These are phyloP conservation scores for Andrena minutula DNA, from an alignment of 2,888 invertebrate genomes.

Conservation along the genomic window DNA sequence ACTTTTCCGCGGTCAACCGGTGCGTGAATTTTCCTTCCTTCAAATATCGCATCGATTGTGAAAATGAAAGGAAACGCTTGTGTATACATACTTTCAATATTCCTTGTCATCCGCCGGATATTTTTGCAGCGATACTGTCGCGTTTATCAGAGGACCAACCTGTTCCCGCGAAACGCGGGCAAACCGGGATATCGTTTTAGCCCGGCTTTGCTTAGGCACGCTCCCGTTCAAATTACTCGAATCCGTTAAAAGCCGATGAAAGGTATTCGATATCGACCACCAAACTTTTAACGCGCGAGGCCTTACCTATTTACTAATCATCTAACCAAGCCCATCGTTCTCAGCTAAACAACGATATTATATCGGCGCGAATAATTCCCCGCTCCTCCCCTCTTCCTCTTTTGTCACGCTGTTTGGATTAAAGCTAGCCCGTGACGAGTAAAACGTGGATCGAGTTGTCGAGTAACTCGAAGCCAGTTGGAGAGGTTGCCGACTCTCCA, in stretches of 20 bases:
- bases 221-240: conserved; percentile 9
- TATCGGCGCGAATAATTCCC: conserved; percentile 7
- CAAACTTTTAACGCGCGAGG: neutral
- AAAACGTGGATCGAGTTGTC: conserved; percentile 63
- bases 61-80: conserved; percentile 22
- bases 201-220: conserved; percentile 3
- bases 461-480: conserved; percentile 59
- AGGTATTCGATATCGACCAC: conserved; percentile 21
- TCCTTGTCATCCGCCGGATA: neutral
- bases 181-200: neutral
- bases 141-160: neutral
- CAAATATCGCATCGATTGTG: conserved; percentile 16
- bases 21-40: conserved; percentile 15
- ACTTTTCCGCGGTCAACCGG: neutral
- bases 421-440: conserved; percentile 36
- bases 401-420: conserved; percentile 7
- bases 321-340: neutral
- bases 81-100: conserved; percentile 8
- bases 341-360: neutral
- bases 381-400: neutral
- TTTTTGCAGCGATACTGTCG: conserved; percentile 24
- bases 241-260: conserved; percentile 26
- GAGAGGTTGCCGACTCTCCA: conserved; percentile 57
- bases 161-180: neutral
- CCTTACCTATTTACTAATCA: neutral